Conservation (phyloP, 2,113 vertebrate species). For the Platycercus adscitus region DNA sequence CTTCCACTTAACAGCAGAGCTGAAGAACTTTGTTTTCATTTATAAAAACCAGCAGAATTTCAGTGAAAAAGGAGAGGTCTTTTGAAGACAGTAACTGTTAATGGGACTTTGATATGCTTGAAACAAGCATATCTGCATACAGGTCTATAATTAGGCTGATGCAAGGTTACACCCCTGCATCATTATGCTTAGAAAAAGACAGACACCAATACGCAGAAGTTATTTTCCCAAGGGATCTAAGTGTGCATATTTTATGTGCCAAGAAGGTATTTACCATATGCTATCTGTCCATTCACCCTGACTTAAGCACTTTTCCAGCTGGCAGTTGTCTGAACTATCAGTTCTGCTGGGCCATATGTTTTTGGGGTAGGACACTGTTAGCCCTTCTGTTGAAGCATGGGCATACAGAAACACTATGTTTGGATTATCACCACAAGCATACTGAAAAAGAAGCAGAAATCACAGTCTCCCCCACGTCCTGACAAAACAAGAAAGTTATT, state of each 20-base stretch:
- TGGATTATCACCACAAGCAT: background rate
- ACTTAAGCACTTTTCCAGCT: constrained; percentile 5
- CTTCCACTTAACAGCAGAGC: background rate
- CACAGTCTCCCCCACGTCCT: background rate
- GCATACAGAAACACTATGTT: background rate
- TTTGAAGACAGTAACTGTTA: background rate
- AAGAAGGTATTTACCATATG: constrained; percentile 9
- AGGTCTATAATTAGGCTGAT: background rate
- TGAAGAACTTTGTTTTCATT: background rate
- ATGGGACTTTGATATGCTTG: background rate
- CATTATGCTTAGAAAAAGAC: background rate
- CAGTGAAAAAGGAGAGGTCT: background rate
- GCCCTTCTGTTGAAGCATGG: background rate
- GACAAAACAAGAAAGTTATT: background rate
- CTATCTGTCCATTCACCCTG: background rate
- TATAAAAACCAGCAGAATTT: background rate
- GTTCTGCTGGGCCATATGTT: background rate
- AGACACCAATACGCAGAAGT: background rate
- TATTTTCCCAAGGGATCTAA: background rate
- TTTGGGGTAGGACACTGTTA: background rate
- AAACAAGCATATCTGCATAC: background rate
- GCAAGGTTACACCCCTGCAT: background rate
- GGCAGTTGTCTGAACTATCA: background rate
- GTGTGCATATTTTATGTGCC: background rate
- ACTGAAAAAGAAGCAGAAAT: background rate